phyloP scores from a whole-genome alignment of 1,140 invertebrate genomes.

The Tetragnatha versicolor region DNA sequence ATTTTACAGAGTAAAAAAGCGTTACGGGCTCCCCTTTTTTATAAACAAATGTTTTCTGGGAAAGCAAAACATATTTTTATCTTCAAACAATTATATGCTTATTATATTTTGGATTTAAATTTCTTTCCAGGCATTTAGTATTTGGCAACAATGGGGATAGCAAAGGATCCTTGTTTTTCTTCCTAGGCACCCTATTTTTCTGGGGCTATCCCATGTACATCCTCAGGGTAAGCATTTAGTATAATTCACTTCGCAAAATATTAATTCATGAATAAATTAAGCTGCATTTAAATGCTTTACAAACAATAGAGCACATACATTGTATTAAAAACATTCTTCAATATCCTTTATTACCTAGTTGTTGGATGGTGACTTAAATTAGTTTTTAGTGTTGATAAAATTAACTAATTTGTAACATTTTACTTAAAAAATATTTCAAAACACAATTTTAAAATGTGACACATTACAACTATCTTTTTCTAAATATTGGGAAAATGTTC shows the following conservation, averaged over 20 bases:
- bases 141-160: slow-evolving; percentile 89
- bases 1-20: too few species aligned
- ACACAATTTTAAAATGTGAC: too few species aligned
- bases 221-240: slow-evolving; percentile 71
- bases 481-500: too few species aligned
- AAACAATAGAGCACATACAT: too few species aligned
- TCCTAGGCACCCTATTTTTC: slow-evolving; percentile 81
- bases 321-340: too few species aligned
- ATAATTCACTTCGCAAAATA: background rate
- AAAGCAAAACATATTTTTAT: background rate
- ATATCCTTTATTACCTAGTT: too few species aligned
- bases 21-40: background rate
- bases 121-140: slow-evolving; percentile 72
- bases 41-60: background rate
- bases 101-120: background rate
- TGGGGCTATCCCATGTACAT: slow-evolving; percentile 95
- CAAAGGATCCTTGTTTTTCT: slow-evolving; percentile 85
- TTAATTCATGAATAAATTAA: background rate
- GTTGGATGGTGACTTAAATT: too few species aligned
- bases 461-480: too few species aligned
- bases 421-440: too few species aligned
- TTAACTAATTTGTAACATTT: too few species aligned
- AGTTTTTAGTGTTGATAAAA: too few species aligned
- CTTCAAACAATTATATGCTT: background rate
- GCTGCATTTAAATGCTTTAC: too few species aligned